Evolutionary conservation across 2,797 vertebrate species (phyloP), one percentile per base, ranked within the genome.

Genomic region (Siniperca scherzeri): DNA sequence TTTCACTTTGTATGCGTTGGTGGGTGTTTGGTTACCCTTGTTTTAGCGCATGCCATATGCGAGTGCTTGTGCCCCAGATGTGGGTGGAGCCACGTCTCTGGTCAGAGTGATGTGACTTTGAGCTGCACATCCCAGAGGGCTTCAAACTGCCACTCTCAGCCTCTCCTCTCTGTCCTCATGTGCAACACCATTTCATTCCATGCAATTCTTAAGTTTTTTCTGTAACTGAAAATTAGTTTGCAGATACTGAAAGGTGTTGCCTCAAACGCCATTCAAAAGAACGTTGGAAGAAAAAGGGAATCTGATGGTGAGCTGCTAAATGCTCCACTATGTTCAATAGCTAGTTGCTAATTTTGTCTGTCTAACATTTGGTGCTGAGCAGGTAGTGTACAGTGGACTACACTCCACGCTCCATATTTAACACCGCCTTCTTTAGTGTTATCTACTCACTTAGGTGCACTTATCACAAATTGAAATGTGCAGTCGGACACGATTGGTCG

Each of bases 51-150:
- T 33, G 12, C 27, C 22, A 36, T 57, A 36, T 64, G 38, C 38
- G 13, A 64, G 40, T 36, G 66, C 46, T 48, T 40, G 25, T 78
- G 27, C 44, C 46, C 17, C 22, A 52, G 70, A 52, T 66, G 74
- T 62, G 50, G 71, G 19, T 38, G 66, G 19, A 42, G 66, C 11
- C 7, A 3, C 16, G 36, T 64, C 10, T 76, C 33, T 21, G 56
- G 33, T 83, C 66, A 75, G 16, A 74, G 56, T 21, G 77, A 80
- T 62, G 38, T 70, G 64, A 79, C 56, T 40, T 46, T 38, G 14
- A 64, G 44, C 50, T 65, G 70, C 36, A 57, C 25, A 7, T 67
- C 81, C 70, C 65, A 3, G 11, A 78, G 52, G 64, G 65, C 33
- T n/a, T 53, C 71, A 53, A 16, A 55, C 55, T 11, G 36, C 44